phyloP scores from a whole-genome alignment of 2,888 invertebrate genomes.

The Pinctada fucata region DNA sequence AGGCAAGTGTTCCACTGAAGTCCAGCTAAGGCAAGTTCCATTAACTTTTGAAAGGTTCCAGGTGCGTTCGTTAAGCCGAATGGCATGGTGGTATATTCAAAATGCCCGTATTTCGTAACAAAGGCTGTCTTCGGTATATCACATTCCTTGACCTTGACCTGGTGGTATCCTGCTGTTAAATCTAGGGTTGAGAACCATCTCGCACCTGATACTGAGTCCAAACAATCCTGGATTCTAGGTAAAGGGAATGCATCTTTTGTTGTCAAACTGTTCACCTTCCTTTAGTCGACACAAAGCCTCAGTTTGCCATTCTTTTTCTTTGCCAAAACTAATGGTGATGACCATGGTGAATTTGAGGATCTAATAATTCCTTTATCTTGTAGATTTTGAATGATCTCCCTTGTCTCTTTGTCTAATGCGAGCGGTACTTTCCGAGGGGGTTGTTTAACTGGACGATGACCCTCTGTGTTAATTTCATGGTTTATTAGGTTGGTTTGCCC shows the following conservation, averaged over 20 bases:
- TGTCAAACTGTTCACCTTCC: slow-evolving; percentile 19
- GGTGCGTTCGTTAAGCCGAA: slow-evolving; percentile 38
- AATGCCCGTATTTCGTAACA: slow-evolving; percentile 30
- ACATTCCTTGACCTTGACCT: slow-evolving; percentile 8
- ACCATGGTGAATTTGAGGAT: slow-evolving; percentile 36
- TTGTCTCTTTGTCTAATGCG: slow-evolving; percentile 15
- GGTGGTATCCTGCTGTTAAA: slow-evolving; percentile 21
- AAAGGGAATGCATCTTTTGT: slow-evolving; percentile 29
- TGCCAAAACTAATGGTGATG: slow-evolving; percentile 20
- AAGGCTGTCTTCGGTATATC: slow-evolving; percentile 32
- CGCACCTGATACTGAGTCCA: background rate
- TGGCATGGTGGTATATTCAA: slow-evolving; percentile 23
- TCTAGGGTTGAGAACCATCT: slow-evolving; percentile 6
- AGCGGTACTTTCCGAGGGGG: slow-evolving; percentile 33
- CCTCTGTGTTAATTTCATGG: slow-evolving; percentile 38
- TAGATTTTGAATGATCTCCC: background rate
- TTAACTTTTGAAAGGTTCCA: slow-evolving; percentile 37
- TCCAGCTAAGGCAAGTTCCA: slow-evolving; percentile 37
- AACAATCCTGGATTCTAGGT: slow-evolving; percentile 25
- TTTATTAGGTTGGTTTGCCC: slow-evolving; percentile 34
- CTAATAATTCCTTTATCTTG: slow-evolving; percentile 30
- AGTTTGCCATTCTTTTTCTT: slow-evolving; percentile 32
- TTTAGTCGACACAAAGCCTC: slow-evolving; percentile 27
- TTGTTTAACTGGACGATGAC: slow-evolving; percentile 28
- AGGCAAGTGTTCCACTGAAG: slow-evolving; percentile 39